Percentiles rank a stretch among this genome's conserved stretches.
Evolutionary conservation across 1,140 invertebrate species (phyloP).

Genomic region (Harlomillsia oculata): DNA sequence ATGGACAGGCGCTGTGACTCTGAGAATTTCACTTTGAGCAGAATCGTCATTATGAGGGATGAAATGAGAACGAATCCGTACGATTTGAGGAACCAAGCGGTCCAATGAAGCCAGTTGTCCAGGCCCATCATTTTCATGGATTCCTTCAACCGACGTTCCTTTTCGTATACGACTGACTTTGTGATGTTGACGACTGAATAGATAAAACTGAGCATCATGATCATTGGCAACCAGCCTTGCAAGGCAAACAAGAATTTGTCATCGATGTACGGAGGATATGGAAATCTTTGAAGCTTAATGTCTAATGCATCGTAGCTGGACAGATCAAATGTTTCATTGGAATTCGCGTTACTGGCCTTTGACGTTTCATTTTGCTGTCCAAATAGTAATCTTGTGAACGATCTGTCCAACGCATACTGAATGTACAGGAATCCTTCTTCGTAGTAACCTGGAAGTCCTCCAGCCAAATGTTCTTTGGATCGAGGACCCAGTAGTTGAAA

Average conservation of each 20-base stretch:
- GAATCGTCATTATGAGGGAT: conserved; percentile 19
- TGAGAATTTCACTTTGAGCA: conserved; percentile 23
- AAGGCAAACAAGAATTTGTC: conserved; percentile 59
- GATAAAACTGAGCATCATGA: conserved; percentile 67
- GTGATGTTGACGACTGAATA: conserved; percentile 69
- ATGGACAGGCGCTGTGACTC: conserved; percentile 36
- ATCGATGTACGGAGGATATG: conserved; percentile 60
- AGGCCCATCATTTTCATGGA: conserved; percentile 83
- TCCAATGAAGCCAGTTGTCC: conserved; percentile 69
- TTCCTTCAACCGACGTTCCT: conserved; percentile 55
- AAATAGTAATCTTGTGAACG: conserved; percentile 47
- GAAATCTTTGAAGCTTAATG: conserved; percentile 53
- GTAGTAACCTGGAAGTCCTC: conserved; percentile 54
- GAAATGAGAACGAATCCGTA: conserved; percentile 57
- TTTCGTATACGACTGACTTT: conserved; percentile 50
- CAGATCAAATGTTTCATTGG: conserved; percentile 3
- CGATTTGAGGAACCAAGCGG: conserved; percentile 69
- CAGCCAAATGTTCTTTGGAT: conserved; percentile 44
- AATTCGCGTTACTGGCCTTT: conserved; percentile 36
- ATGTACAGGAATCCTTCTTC: conserved; percentile 59
- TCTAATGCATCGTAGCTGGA: conserved; percentile 15
- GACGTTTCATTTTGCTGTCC: conserved; percentile 36
- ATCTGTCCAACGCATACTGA: conserved; percentile 53
- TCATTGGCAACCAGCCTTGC: conserved; percentile 60
- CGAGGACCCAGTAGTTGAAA: conserved; percentile 59